A percentile compares a stretch with the other conserved stretches of the same genome.
Conservation (phyloP, 2,797 vertebrate genomes). For the Chloroceryle amazona region DNA sequence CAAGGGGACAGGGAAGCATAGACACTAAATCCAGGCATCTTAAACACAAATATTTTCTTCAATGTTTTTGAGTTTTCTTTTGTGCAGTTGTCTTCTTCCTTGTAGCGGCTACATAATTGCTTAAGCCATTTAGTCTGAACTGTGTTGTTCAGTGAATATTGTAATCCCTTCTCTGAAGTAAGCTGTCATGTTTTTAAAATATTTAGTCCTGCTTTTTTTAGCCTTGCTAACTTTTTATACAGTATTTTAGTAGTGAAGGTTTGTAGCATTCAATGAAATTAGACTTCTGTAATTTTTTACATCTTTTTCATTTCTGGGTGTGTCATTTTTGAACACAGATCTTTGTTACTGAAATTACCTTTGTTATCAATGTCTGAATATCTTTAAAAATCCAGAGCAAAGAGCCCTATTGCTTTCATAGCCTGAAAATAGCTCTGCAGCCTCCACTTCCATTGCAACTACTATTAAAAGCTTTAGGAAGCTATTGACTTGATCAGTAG, state of each 20-base stretch:
- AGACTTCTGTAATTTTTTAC: neutral
- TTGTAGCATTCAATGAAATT: neutral
- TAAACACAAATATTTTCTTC: neutral
- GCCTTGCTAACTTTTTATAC: neutral
- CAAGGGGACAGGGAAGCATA: neutral
- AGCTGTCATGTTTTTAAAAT: neutral
- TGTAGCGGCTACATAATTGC: neutral
- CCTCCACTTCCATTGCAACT: neutral
- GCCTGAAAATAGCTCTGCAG: neutral
- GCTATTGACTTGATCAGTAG: neutral
- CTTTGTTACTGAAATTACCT: neutral
- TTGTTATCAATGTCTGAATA: neutral
- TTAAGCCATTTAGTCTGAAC: neutral
- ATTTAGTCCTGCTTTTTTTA: neutral
- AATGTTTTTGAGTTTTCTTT: neutral
- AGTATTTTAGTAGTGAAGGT: neutral
- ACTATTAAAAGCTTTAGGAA: neutral
- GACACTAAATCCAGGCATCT: neutral
- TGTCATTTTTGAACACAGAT: neutral
- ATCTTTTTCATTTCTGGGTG: neutral
- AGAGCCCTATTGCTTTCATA: neutral
- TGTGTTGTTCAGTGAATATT: neutral
- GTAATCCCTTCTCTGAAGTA: neutral
- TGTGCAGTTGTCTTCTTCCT: neutral
- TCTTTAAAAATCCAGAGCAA: neutral